Percentiles rank a stretch among this genome's conserved stretches.
These are phyloP conservation scores for Gymnopithys bicolor DNA, from an alignment of 2,797 vertebrate species.

Conservation along the genomic window DNA sequence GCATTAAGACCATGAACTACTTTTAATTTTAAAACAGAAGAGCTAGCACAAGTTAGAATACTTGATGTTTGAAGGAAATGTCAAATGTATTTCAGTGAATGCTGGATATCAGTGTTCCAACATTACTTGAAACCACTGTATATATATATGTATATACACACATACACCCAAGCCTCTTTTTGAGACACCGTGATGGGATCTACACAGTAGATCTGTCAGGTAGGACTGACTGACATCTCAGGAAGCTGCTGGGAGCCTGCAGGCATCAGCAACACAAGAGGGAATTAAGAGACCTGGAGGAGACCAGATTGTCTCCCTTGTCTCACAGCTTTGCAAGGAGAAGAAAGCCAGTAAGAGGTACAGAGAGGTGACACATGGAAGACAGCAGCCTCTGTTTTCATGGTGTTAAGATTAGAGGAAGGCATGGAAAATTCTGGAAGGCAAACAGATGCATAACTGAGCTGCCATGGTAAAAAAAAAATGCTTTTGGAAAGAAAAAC, in stretches of 20 bases:
- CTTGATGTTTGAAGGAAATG: background rate
- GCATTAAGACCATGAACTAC: background rate
- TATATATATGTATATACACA: fast-evolving
- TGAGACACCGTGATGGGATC: background rate
- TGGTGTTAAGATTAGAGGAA: background rate
- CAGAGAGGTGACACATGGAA: background rate
- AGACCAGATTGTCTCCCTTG: background rate
- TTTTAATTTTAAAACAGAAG: background rate
- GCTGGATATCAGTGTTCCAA: background rate
- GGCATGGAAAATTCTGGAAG: background rate
- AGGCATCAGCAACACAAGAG: background rate
- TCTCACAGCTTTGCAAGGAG: background rate
- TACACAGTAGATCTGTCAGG: background rate
- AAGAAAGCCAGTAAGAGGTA: background rate
- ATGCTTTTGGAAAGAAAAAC: background rate
- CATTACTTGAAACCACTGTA: background rate
- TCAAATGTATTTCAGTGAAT: background rate
- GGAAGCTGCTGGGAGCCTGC: background rate
- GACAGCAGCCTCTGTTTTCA: background rate
- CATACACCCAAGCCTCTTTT: background rate
- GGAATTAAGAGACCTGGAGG: background rate
- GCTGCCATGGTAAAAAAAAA: background rate
- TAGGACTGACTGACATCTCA: background rate
- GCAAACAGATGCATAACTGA: background rate
- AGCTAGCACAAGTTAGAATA: background rate